Percentiles rank a stretch among this genome's conserved stretches.
These are phyloP conservation scores for Falco punctatus DNA, from an alignment of 2,113 vertebrate species.

Conservation along the genomic window DNA sequence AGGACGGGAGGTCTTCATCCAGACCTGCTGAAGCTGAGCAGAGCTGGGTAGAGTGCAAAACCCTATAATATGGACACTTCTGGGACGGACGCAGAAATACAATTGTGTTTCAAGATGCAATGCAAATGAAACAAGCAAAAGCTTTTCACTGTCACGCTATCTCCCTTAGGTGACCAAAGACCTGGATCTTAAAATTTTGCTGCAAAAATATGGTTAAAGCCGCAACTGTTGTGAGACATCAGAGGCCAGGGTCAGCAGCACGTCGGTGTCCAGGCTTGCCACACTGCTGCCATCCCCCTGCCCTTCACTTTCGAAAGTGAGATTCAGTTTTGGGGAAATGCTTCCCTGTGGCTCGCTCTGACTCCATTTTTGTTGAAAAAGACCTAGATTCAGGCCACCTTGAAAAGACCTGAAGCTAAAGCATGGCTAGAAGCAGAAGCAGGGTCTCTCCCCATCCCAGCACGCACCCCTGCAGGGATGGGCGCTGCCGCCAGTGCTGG, in stretches of 20 bases:
- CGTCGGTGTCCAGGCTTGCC: neutral
- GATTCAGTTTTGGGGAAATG: neutral
- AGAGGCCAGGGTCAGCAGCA: neutral
- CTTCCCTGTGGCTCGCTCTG: neutral
- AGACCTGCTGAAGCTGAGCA: neutral
- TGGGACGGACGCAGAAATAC: neutral
- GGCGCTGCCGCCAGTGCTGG: fast-evolving
- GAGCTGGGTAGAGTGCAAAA: neutral
- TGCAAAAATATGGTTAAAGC: neutral
- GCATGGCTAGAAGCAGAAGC: neutral
- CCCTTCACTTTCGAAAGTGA: neutral
- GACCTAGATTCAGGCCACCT: neutral
- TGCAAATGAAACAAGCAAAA: neutral
- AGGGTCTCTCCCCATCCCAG: neutral
- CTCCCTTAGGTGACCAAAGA: neutral
- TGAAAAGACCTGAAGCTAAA: neutral
- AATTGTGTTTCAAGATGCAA: fast-evolving
- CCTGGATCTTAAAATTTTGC: neutral
- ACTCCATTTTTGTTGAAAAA: neutral
- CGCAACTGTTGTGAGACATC: neutral
- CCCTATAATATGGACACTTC: fast-evolving
- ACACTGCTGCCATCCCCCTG: fast-evolving
- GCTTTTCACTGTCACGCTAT: neutral
- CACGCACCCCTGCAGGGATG: neutral
- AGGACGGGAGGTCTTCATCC: neutral